phyloP scores from a whole-genome alignment of 2,888 invertebrate species.

The Athalia rosae region DNA sequence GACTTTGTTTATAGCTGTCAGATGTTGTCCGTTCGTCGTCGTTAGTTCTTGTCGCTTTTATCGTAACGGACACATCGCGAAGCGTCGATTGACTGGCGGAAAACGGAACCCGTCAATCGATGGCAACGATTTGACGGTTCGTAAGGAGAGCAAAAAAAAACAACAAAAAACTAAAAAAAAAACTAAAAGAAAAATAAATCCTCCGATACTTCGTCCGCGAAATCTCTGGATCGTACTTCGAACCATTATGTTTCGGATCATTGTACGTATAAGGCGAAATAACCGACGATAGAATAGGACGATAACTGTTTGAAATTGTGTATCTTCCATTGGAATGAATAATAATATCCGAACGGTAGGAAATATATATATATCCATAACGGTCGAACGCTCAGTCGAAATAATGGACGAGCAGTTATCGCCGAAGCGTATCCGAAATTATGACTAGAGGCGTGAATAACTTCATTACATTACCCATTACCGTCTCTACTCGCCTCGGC shows the following conservation, averaged over 20 bases:
- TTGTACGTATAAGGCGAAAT: too few species aligned
- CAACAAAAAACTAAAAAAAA: too few species aligned
- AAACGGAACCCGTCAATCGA: conserved; percentile 35
- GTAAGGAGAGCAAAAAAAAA: too few species aligned
- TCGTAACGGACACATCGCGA: background rate
- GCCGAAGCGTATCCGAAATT: conserved; percentile 32
- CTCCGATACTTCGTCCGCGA: background rate
- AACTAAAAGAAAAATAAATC: too few species aligned
- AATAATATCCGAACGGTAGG: conserved; percentile 21
- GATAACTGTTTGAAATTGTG: background rate
- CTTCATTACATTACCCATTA: conserved; percentile 11
- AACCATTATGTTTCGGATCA: too few species aligned
- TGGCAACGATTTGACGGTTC: background rate
- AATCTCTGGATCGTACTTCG: too few species aligned
- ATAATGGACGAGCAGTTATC: conserved; percentile 27
- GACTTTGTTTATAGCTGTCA: conserved; percentile 22
- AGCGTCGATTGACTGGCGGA: background rate
- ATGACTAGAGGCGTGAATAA: conserved; percentile 38
- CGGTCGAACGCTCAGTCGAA: conserved; percentile 2
- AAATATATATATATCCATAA: background rate
- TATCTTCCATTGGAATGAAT: conserved; percentile 3
- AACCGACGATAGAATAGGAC: background rate
- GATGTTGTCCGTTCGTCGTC: conserved; percentile 13
- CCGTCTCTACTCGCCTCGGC: background rate
- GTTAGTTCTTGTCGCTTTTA: conserved; percentile 13